phyloP scores from a whole-genome alignment of 35 echinoderm and acorn worm species.

The Patiria miniata region DNA sequence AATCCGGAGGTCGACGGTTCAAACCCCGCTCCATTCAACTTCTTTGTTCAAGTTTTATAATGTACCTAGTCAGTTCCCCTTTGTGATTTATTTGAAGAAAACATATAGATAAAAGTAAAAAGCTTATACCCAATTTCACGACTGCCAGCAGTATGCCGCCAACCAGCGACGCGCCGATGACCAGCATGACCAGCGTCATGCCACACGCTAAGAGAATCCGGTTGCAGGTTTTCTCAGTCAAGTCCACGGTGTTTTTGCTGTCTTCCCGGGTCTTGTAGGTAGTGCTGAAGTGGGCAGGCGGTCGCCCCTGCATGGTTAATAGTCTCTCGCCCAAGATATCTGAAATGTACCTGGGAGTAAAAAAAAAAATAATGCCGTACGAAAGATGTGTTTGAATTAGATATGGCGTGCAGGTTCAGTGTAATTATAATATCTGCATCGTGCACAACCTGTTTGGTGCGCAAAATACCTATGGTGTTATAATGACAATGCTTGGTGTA shows the following conservation, averaged over 20 bases:
- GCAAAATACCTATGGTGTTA: too few species aligned
- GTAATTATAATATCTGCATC: neutral
- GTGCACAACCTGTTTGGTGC: too few species aligned
- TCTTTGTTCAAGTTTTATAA: too few species aligned
- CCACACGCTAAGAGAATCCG: constrained; percentile 14
- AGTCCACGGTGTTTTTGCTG: neutral
- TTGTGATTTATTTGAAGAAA: too few species aligned
- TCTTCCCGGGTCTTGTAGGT: neutral
- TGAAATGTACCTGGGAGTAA: neutral
- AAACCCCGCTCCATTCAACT: too few species aligned
- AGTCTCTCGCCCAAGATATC: neutral
- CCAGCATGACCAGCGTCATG: neutral
- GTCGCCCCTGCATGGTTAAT: constrained; percentile 1
- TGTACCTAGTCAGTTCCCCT: too few species aligned
- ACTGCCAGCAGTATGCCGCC: neutral
- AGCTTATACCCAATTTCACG: neutral
- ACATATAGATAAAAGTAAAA: too few species aligned
- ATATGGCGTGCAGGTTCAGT: neutral
- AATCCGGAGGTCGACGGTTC: too few species aligned
- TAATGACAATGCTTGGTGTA: too few species aligned
- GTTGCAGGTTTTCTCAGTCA: neutral
- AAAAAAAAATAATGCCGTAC: neutral
- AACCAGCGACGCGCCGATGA: neutral
- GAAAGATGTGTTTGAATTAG: neutral
- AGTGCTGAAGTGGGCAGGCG: neutral